Conservation (phyloP, 2,888 invertebrate genomes). For the Frankliniella intonsa region DNA sequence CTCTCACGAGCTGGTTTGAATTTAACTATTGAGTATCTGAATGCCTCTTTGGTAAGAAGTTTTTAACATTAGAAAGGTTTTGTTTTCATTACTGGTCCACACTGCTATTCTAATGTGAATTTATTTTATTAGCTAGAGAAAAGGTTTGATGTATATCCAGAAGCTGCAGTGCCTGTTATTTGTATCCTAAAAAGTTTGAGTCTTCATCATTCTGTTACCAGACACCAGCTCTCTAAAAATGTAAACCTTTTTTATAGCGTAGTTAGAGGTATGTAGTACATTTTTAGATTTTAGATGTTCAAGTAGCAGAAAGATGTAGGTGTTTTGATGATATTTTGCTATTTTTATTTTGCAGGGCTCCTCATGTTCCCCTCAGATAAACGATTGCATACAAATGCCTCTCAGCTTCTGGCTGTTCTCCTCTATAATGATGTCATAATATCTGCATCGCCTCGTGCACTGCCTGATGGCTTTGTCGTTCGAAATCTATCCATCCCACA, state of each 20-base stretch:
- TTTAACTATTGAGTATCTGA: constrained; percentile 50
- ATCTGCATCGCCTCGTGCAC: constrained; percentile 39
- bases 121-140: constrained; percentile 27
- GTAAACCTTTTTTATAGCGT: neutral
- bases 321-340: neutral
- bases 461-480: constrained; percentile 34
- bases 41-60: constrained; percentile 45
- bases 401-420: constrained; percentile 51
- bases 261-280: neutral
- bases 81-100: neutral
- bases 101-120: constrained; percentile 27
- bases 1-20: constrained; percentile 55
- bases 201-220: neutral
- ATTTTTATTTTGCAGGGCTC: constrained; percentile 46
- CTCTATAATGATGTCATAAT: constrained; percentile 50
- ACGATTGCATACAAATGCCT: constrained; percentile 49
- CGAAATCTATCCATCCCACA: constrained; percentile 49
- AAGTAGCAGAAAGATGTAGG: neutral
- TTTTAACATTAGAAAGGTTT: constrained; percentile 8
- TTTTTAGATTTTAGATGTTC: constrained; percentile 23
- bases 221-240: neutral
- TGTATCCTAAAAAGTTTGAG: constrained; percentile 28
- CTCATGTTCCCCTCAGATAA: constrained; percentile 55
- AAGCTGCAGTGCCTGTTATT: constrained; percentile 31
- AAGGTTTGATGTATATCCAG: constrained; percentile 29